phyloP scores from a whole-genome alignment of 2,888 invertebrate genomes.

The Agriopis marginaria region DNA sequence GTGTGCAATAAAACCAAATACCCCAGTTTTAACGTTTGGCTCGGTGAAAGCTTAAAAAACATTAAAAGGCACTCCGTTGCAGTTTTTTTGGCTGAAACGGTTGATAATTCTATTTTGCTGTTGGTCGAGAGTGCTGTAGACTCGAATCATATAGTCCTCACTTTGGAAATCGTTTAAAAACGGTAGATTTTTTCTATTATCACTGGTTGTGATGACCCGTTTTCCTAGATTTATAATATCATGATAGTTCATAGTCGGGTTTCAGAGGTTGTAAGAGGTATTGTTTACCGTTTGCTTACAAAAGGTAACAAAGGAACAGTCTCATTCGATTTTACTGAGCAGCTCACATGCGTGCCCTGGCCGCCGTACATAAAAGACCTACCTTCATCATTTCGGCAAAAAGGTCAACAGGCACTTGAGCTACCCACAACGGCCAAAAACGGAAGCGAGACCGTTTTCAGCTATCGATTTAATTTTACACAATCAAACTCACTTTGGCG shows the following conservation, averaged over 20 bases:
- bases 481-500: constrained; percentile 40
- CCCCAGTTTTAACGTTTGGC: constrained; percentile 55
- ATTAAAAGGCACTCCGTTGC: constrained; percentile 66
- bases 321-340: constrained; percentile 15
- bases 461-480: constrained; percentile 46
- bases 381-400: constrained; percentile 36
- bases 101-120: constrained; percentile 69
- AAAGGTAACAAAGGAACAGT: constrained; percentile 20
- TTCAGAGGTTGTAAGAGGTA: background rate
- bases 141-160: constrained; percentile 54
- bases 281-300: constrained; percentile 5
- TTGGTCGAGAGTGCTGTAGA: constrained; percentile 59
- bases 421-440: constrained; percentile 33
- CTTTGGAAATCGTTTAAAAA: constrained; percentile 35
- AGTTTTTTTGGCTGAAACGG: constrained; percentile 61
- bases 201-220: background rate
- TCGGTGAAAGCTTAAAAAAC: constrained; percentile 55
- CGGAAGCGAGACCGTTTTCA: constrained; percentile 43
- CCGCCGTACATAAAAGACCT: constrained; percentile 28
- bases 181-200: background rate
- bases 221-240: background rate
- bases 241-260: background rate
- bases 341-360: constrained; percentile 18
- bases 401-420: constrained; percentile 46
- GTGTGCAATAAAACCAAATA: constrained; percentile 57